phyloP scores from a whole-genome alignment of 2,888 invertebrate species.

The Griposia aprilina region DNA sequence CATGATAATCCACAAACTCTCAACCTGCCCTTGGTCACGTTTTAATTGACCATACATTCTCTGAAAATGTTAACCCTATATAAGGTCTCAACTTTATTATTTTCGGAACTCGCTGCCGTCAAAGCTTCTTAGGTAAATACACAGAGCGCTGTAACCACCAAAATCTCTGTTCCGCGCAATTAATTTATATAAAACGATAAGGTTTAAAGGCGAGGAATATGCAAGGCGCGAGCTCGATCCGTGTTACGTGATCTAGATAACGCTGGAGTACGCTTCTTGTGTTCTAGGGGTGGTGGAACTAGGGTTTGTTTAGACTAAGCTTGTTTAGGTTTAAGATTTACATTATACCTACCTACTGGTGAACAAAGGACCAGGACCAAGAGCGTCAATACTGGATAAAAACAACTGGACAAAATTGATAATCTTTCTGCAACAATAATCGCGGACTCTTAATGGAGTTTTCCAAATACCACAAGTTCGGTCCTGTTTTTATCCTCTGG shows the following conservation, averaged over 20 bases:
- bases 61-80: no score
- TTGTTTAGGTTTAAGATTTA: neutral
- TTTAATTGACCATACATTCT: neutral
- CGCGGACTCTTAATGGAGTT: neutral
- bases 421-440: neutral
- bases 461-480: neutral
- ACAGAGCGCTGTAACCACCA: conserved; percentile 65
- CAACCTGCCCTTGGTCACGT: neutral
- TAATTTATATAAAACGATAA: conserved; percentile 89
- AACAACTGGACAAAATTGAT: neutral
- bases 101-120: conserved; percentile 40
- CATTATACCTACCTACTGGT: neutral
- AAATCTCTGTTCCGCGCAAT: conserved; percentile 82
- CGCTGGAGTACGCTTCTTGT: conserved; percentile 70
- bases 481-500: neutral
- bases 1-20: neutral
- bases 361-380: neutral
- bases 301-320: neutral
- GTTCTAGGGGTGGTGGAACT: conserved; percentile 70
- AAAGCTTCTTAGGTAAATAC: conserved; percentile 43
- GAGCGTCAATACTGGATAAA: neutral
- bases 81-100: neutral
- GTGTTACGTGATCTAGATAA: conserved; percentile 87
- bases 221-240: conserved; percentile 85
- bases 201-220: conserved; percentile 87